A percentile compares a stretch with the other conserved stretches of the same genome.
phyloP scores from a whole-genome alignment of 1,140 invertebrate genomes.

The Caenorhabditis tropicalis region DNA sequence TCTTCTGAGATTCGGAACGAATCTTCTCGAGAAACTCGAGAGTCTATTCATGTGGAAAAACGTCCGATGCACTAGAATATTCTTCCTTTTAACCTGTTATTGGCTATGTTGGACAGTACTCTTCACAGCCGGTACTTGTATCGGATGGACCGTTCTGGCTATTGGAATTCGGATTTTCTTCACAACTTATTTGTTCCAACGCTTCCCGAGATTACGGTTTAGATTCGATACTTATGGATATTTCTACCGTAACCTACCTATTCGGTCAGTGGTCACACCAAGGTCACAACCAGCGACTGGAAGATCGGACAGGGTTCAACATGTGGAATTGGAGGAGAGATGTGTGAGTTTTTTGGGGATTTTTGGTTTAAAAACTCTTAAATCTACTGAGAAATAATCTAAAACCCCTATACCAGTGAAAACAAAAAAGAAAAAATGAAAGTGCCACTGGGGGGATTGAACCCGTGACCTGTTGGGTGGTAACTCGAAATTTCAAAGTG shows the following conservation, averaged over 20 bases:
- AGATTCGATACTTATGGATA: slow-evolving; percentile 64
- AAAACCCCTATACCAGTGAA: too few relatives aligned
- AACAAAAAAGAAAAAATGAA: too few relatives aligned
- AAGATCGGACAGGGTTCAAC: background rate
- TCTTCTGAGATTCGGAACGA: slow-evolving; percentile 60
- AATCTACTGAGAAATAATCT: too few relatives aligned
- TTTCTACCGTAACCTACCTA: slow-evolving; percentile 64
- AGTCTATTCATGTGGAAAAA: slow-evolving; percentile 63
- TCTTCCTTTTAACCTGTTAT: slow-evolving; percentile 58
- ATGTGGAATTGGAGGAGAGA: slow-evolving; percentile 2
- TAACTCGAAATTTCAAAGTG: too few relatives aligned
- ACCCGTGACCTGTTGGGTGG: too few relatives aligned
- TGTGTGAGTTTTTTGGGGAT: background rate
- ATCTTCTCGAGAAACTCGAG: slow-evolving; percentile 64
- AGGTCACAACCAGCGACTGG: background rate
- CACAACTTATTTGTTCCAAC: slow-evolving; percentile 65
- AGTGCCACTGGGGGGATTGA: too few relatives aligned
- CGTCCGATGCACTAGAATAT: background rate
- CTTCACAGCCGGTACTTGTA: slow-evolving; percentile 48
- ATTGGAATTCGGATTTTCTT: slow-evolving; percentile 64
- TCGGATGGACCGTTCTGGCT: slow-evolving; percentile 55
- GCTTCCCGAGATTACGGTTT: slow-evolving; percentile 61
- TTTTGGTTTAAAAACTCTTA: background rate
- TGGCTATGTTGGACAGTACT: slow-evolving; percentile 36
- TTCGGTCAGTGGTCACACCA: background rate